Base-by-base conservation (phyloP, 1,140 invertebrate species). In the Bombus waltoni region DNA sequence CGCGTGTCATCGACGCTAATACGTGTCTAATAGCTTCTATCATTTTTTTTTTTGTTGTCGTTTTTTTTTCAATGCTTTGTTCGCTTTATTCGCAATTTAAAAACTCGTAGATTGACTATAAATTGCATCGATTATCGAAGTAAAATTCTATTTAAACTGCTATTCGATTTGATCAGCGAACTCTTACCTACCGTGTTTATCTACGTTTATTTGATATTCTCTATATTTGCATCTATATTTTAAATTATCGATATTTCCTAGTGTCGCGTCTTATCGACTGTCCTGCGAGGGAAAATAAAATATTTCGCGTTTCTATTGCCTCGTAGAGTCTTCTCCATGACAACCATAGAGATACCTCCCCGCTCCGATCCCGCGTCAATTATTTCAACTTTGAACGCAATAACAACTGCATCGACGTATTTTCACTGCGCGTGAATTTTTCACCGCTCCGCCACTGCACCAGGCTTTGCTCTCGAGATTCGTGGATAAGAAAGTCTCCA, bases 301-400 rank as follows among this genome's bases (percentile, higher is more conserved):
- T 6, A 22, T 42, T 25, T 28, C 3, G 1, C 3, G 18, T 25
- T 13, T 32, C 79, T 18, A 10, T 15, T 38, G 2, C 4, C 25
- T 8, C 25, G 40, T 10, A 35, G 9, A 59, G 25, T 35, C n/a
- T 18, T 18, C 47, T 0, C 22, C 11, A 5, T 68, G 2, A 40
- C 13, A 81, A 72, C 22, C n/a, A 44, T 32, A 53, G 22, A 80
- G 15, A 38, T 65, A 5, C 28, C 10, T 2, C 47, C 38, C 47
- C 38, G 0, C 5, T 15, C 25, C 53, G 9, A 35, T 35, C 2
- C 28, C 40, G 3, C 32, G n/a, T 1, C n/a, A 57, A 83, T 83
- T 78, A 70, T 78, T 77, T 66, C 82, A 57, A 47, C 73, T n/a
- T 76, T 28, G 25, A 10, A 9, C 28, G n/a, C n/a, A 59, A 42